Percentiles rank a stretch among this genome's conserved stretches.
These are phyloP conservation scores for Phoenicopterus ruber DNA, from an alignment of 2,113 vertebrate genomes.

Conservation along the genomic window DNA sequence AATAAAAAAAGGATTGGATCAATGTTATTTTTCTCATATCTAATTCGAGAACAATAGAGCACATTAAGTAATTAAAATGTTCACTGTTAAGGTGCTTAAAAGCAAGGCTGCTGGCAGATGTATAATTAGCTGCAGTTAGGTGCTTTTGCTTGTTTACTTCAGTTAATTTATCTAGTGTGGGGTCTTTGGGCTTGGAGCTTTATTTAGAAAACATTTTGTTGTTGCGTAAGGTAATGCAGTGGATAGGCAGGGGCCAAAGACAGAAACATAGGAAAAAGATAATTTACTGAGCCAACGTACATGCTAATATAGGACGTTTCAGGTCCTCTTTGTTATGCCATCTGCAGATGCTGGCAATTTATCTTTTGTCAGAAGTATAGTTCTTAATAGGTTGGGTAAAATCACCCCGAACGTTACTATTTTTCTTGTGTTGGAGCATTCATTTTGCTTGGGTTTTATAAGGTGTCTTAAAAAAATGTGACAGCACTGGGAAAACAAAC, in stretches of 20 bases:
- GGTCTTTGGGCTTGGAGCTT: not conserved
- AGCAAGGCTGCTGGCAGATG: constrained; percentile 5
- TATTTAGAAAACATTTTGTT: constrained; percentile 14
- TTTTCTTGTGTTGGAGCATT: not conserved
- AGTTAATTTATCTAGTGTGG: not conserved
- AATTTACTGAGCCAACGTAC: not conserved
- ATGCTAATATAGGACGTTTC: not conserved
- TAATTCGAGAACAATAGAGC: constrained; percentile 59
- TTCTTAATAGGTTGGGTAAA: not conserved
- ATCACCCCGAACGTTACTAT: not conserved
- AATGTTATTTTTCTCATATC: constrained; percentile 50
- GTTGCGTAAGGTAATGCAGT: not conserved
- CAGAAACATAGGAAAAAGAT: not conserved
- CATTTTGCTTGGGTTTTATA: not conserved
- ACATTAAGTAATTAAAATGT: constrained; percentile 64
- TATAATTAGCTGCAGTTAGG: constrained; percentile 40
- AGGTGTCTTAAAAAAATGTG: not conserved
- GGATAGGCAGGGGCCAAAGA: not conserved
- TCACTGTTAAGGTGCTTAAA: constrained; percentile 54
- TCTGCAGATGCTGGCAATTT: not conserved
- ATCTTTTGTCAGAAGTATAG: not conserved
- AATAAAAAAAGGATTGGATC: constrained; percentile 51
- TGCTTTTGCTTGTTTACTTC: constrained; percentile 36
- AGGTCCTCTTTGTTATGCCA: not conserved
- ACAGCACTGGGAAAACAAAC: not conserved